Base-by-base conservation (phyloP, 2,888 invertebrate genomes). In the Diaphora mendica region DNA sequence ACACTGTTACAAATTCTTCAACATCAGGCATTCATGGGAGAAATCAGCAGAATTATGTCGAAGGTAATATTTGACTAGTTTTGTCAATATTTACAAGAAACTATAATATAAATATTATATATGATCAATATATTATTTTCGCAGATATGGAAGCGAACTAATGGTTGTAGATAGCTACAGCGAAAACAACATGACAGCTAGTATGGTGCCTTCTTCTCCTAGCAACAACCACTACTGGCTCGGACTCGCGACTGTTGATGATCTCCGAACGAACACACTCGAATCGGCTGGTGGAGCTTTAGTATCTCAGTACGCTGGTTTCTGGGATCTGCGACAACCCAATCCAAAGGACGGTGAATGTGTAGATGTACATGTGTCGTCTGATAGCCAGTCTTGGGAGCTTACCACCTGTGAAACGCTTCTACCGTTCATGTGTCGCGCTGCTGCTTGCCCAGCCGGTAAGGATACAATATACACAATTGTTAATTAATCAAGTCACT, bases 11-110 rank as follows among this genome's bases (percentile, higher is more conserved):
- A 99, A 98, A 97, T 99, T 98, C 96, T 99, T 99, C 96, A 98
- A 98, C 95, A 99, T 99, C 91, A 97, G 97, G 93, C 99, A 99
- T 96, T 99, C 99, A 82, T 99, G 99, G 99, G 98, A 98, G 95
- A 98, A 98, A 96, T 98, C 99, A 85, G 98, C 98, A 82, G 98
- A 99, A 96, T 96, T 99, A 95, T 99, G 99, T 96, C 97, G 98
- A 96, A 98, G 98, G 99, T 99, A 96, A 96, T 48, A 68, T 67
- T 55, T 8, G 30, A 42, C 9, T 8, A 42, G 5, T 51, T 72
- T 44, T 67, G 3, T 55, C 7, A 26, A 55, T 26, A 30, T 17
- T 11, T 42, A 7, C 2, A 23, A 20, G 48, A 30, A 15, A 20
- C 9, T 8, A 30, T 20, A 4, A 55, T 17, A 15, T 59, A 30